Conservation (phyloP, 2,797 vertebrate species). For the Acipenser transmontanus region DNA sequence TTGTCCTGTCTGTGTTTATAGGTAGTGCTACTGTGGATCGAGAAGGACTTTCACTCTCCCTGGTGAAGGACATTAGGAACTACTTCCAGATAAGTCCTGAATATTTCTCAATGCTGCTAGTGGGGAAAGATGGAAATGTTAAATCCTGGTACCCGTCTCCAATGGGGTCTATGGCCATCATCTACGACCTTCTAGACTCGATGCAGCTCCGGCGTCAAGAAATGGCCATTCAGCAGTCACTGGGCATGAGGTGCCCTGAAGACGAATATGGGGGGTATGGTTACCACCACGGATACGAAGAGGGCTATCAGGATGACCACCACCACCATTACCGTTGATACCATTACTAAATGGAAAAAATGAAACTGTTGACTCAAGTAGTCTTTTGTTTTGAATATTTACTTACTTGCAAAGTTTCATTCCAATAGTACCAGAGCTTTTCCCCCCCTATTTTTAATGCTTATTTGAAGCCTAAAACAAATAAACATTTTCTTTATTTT, state of each 20-base stretch:
- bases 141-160: slow-evolving; percentile 98
- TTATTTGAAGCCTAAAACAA: neutral
- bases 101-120: slow-evolving; percentile 97
- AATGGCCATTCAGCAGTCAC: slow-evolving; percentile 96
- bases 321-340: slow-evolving; percentile 78
- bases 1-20: slow-evolving; percentile 33
- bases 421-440: slow-evolving; percentile 14
- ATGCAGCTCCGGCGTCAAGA: slow-evolving; percentile 97
- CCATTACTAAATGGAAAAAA: slow-evolving; percentile 65
- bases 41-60: slow-evolving; percentile 75
- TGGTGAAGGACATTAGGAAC: slow-evolving; percentile 94
- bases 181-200: slow-evolving; percentile 95
- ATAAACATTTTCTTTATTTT: neutral
- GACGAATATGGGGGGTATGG: slow-evolving; percentile 93
- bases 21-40: slow-evolving; percentile 87
- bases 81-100: slow-evolving; percentile 96
- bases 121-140: slow-evolving; percentile 95
- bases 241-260: slow-evolving; percentile 95
- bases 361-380: slow-evolving; percentile 18
- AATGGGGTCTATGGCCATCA: slow-evolving; percentile 96
- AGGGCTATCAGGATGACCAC: slow-evolving; percentile 89
- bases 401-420: neutral
- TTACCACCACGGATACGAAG: slow-evolving; percentile 89
- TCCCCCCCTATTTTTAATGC: neutral
- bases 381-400: neutral